A percentile compares a stretch with the other conserved stretches of the same genome.
Conservation (phyloP, 2,888 invertebrate species). For the Boloria euphrosyne region DNA sequence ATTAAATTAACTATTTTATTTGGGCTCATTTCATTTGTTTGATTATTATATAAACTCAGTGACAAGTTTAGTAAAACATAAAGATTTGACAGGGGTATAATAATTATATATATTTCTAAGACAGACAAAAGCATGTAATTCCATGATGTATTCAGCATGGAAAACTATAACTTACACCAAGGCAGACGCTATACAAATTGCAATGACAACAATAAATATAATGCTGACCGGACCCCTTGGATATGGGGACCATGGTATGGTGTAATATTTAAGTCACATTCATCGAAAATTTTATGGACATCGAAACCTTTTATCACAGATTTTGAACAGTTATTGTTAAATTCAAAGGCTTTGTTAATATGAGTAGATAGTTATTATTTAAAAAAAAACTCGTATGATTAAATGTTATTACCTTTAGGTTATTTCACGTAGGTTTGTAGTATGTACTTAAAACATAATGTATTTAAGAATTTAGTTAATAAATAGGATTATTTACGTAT, state of each 20-base stretch:
- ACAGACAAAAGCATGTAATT: neutral
- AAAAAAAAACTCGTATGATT: too few relatives aligned
- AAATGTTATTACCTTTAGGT: too few relatives aligned
- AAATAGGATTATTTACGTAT: too few relatives aligned
- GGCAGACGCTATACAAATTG: conserved; percentile 6
- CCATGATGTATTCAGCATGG: conserved; percentile 1
- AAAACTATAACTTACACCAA: conserved; percentile 7
- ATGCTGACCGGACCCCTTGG: conserved; percentile 15
- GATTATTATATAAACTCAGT: too few relatives aligned
- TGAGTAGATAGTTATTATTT: too few relatives aligned
- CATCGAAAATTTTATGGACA: conserved; percentile 13
- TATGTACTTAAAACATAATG: too few relatives aligned
- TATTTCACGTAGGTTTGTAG: too few relatives aligned
- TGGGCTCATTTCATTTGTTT: too few relatives aligned
- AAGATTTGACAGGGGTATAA: too few relatives aligned
- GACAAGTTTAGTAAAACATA: too few relatives aligned
- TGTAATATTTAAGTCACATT: conserved; percentile 11
- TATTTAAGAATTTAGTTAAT: too few relatives aligned
- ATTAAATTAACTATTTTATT: too few relatives aligned
- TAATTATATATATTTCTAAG: neutral
- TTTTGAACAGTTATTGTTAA: conserved; percentile 1
- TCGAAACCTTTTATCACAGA: conserved; percentile 11
- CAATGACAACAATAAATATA: conserved; percentile 14
- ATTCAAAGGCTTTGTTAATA: neutral
- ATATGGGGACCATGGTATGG: conserved; percentile 9